Conservation (phyloP, 2,888 invertebrate species). For the Prenolepis imparis region DNA sequence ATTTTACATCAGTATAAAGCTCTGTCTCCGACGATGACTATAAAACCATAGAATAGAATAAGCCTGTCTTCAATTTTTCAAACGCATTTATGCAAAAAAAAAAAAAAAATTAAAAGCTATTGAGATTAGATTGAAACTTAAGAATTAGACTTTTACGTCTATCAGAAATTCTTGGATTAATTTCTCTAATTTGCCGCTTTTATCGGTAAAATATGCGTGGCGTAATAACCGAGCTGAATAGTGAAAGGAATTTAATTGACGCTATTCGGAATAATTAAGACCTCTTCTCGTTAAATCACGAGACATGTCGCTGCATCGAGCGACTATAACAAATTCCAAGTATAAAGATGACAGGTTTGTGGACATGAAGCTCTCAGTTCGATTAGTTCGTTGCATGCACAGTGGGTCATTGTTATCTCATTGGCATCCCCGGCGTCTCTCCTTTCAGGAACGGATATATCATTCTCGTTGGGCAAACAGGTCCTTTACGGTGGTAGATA, state of each 20-base stretch:
- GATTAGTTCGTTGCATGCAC: constrained; percentile 65
- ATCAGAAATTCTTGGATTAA: constrained; percentile 12
- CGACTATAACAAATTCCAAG: constrained; percentile 39
- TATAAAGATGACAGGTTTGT: constrained; percentile 46
- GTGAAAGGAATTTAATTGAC: constrained; percentile 14
- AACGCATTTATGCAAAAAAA: neutral
- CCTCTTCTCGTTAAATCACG: constrained; percentile 41
- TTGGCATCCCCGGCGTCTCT: constrained; percentile 66
- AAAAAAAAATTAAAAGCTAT: neutral
- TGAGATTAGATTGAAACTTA: constrained; percentile 1
- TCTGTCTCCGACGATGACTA: neutral
- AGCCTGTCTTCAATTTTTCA: neutral
- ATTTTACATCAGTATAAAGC: neutral
- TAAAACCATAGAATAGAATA: neutral
- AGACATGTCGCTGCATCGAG: constrained; percentile 7
- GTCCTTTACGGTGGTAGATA: constrained; percentile 53
- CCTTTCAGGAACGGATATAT: constrained; percentile 33
- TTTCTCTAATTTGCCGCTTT: neutral
- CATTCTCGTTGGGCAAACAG: constrained; percentile 53
- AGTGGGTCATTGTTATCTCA: constrained; percentile 78
- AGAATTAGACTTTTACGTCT: neutral
- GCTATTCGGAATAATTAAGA: constrained; percentile 41
- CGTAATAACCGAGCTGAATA: neutral
- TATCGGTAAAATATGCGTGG: neutral
- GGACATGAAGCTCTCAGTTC: constrained; percentile 65